Conservation (phyloP, 2,888 invertebrate genomes). For the Cheilosia vernalis region DNA sequence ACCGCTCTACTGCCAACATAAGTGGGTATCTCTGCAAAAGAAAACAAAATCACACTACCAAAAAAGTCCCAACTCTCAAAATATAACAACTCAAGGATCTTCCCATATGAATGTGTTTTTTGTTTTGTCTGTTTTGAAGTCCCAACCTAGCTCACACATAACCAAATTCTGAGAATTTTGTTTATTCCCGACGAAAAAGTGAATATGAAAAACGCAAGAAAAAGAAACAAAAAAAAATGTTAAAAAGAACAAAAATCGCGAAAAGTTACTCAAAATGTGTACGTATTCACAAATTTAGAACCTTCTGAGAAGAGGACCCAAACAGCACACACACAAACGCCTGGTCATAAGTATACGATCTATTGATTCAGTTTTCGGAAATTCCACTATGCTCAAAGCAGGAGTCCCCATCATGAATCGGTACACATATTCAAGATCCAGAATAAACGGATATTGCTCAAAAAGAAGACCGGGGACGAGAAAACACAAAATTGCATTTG, state of each 20-base stretch:
- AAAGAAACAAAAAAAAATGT: constrained; percentile 16
- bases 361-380: constrained; percentile 31
- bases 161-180: constrained; percentile 68
- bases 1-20: background rate
- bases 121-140: constrained; percentile 39
- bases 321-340: constrained; percentile 16
- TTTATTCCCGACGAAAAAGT: constrained; percentile 48
- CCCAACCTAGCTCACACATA: constrained; percentile 65
- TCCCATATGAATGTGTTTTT: constrained; percentile 9
- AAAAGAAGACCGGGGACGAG: constrained; percentile 48
- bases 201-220: constrained; percentile 8
- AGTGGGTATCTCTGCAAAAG: background rate
- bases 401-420: constrained; percentile 1
- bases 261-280: constrained; percentile 39
- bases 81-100: constrained; percentile 51
- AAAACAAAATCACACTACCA: constrained; percentile 20
- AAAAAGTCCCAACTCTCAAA: constrained; percentile 48
- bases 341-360: constrained; percentile 4
- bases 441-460: background rate
- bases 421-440: constrained; percentile 26
- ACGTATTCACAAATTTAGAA: constrained; percentile 40
- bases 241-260: constrained; percentile 13
- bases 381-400: constrained; percentile 21
- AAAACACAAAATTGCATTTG: constrained; percentile 74
- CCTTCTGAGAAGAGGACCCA: constrained; percentile 37